Percentiles rank a stretch among this genome's conserved stretches.
phyloP scores from a whole-genome alignment of 2,888 invertebrate genomes.

The Byasa hedistus region DNA sequence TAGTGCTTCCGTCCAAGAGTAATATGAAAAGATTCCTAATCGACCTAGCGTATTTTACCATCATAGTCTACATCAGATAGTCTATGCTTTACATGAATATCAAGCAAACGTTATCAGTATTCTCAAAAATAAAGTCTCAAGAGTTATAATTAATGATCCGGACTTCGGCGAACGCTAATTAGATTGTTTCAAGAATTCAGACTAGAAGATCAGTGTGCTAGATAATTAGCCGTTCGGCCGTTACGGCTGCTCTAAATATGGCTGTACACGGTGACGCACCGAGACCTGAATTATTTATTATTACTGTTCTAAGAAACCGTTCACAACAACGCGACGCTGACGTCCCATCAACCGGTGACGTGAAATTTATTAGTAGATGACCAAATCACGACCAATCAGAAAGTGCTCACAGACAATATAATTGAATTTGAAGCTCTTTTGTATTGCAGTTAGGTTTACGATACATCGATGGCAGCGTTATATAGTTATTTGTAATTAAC shows the following conservation, averaged over 20 bases:
- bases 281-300: slow-evolving; percentile 29
- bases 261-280: slow-evolving; percentile 17
- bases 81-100: too few relatives aligned
- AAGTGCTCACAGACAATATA: slow-evolving; percentile 28
- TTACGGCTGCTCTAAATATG: slow-evolving; percentile 13
- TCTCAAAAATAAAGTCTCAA: neutral
- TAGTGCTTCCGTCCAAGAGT: too few relatives aligned
- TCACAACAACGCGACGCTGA: slow-evolving; percentile 29
- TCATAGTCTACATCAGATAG: too few relatives aligned
- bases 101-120: too few relatives aligned
- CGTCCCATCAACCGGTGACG: slow-evolving; percentile 37
- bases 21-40: too few relatives aligned
- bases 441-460: slow-evolving; percentile 30
- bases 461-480: neutral
- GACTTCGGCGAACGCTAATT: slow-evolving; percentile 11
- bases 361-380: slow-evolving; percentile 35
- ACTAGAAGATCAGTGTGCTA: slow-evolving; percentile 18
- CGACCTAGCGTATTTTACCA: too few relatives aligned
- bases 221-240: slow-evolving; percentile 24
- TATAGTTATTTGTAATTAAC: slow-evolving; percentile 41
- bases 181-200: neutral
- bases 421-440: slow-evolving; percentile 33
- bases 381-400: slow-evolving; percentile 29
- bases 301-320: slow-evolving; percentile 31
- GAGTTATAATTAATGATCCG: neutral